A percentile compares a stretch with the other conserved stretches of the same genome.
Evolutionary conservation across 1,140 invertebrate species (phyloP).

Genomic region (Hylaeus anthracinus): DNA sequence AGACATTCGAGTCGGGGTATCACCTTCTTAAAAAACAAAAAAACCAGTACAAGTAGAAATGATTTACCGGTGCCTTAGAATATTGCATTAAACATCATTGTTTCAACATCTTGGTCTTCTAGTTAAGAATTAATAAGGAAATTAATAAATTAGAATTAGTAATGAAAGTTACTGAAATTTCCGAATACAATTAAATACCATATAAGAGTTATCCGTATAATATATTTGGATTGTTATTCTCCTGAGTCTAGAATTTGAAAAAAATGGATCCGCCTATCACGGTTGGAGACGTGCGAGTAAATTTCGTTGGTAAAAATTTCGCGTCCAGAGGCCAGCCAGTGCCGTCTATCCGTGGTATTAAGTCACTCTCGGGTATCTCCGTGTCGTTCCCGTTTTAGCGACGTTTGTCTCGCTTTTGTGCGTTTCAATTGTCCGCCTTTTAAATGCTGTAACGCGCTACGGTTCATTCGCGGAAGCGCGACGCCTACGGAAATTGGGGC

Average conservation of each 20-base stretch:
- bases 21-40: no score
- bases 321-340: not conserved
- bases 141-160: no score
- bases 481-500: conserved; percentile 38
- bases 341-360: not conserved
- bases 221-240: not conserved
- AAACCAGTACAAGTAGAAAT: no score
- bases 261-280: conserved; percentile 13
- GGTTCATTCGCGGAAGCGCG: conserved; percentile 34
- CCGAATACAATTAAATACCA: no score
- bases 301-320: not conserved
- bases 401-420: conserved; percentile 7
- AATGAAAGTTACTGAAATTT: no score
- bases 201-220: no score
- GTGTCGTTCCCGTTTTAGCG: not conserved
- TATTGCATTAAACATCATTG: no score
- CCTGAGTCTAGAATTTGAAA: not conserved
- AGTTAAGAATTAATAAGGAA: no score
- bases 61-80: no score
- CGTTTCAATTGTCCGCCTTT: conserved; percentile 40
- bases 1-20: no score
- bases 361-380: not conserved
- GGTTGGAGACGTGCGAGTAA: not conserved
- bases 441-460: conserved; percentile 35
- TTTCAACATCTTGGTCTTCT: no score